These are phyloP conservation scores for Idaea dimidiata DNA, from an alignment of 2,888 invertebrate species.

Conservation along the genomic window DNA sequence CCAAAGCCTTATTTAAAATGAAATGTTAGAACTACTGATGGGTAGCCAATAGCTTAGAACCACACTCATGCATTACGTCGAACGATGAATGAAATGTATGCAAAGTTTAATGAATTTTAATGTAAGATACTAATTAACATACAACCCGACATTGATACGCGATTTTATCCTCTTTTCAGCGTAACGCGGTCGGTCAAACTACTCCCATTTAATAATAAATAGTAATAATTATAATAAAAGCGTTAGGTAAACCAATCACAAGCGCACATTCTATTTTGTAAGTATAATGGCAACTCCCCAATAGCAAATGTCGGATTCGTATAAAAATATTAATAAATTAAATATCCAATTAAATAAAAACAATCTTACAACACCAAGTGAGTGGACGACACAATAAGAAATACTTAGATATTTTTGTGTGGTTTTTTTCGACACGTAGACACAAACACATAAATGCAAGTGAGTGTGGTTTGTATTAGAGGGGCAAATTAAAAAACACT, in stretches of 20 bases:
- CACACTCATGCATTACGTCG: constrained; percentile 78
- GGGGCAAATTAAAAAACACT: constrained; percentile 54
- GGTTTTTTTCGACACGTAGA: constrained; percentile 23
- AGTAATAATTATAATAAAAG: constrained; percentile 33
- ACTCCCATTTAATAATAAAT: constrained; percentile 38
- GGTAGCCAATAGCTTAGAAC: constrained; percentile 53
- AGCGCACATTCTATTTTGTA: constrained; percentile 52
- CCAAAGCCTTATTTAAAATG: not conserved
- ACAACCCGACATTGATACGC: constrained; percentile 69
- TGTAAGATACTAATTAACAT: constrained; percentile 50
- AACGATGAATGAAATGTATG: constrained; percentile 35
- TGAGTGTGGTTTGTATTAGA: constrained; percentile 72
- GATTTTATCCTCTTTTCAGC: constrained; percentile 28
- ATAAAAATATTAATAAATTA: constrained; percentile 27
- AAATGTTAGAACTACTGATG: constrained; percentile 25
- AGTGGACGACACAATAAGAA: constrained; percentile 27
- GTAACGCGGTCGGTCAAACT: constrained; percentile 11
- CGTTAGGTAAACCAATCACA: constrained; percentile 80
- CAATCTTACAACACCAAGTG: constrained; percentile 38
- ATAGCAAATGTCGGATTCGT: constrained; percentile 76
- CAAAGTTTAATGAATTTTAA: constrained; percentile 39
- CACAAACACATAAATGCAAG: constrained; percentile 66
- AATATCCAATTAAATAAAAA: not conserved
- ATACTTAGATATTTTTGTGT: constrained; percentile 20
- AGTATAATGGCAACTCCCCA: constrained; percentile 74